Evolutionary conservation across 2,113 vertebrate genomes (phyloP), one percentile per base, ranked within the genome.

Genomic region (Cinclus cinclus): DNA sequence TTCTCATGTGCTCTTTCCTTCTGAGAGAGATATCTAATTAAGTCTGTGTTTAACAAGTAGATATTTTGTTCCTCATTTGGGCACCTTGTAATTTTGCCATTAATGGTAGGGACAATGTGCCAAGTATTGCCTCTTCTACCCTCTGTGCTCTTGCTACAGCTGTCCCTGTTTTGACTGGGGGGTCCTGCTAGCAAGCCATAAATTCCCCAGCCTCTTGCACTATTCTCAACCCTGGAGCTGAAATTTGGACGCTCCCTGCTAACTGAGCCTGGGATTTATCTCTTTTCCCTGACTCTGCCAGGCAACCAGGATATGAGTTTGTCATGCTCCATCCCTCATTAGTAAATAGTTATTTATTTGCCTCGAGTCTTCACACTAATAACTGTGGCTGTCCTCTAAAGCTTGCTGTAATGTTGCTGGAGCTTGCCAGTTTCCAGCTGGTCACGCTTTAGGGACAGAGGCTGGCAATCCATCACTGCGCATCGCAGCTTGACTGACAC

Each of bases 261-360:
- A 59, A 50, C 14, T 5, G 49, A 88, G 20, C 8, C 46, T 83
- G 35, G 56, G 47, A 92, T 81, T 60, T 87, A 53, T 87, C 33
- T 86, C 2, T 84, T 93, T 92, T 90, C 85, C 58, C 79, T 74
- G 56, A 42, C 60, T 86, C 59, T 79, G n/a, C 73, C 80, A 70
- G 55, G 71, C 82, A 96, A 63, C 71, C 59, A 56, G 80, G 39
- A 13, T 55, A 83, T 62, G 46, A 80, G 64, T 80, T 93, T 68
- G 52, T 90, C 76, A 56, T 13, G 46, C 85, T 92, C 64, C 60
- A 68, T 94, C 49, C 85, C 68, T 92, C 76, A 41, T 93, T 96
- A 94, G 76, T 49, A 92, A 95, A 93, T 24, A 90, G 56, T 60
- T 93, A 71, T 93, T 93, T 90, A 83, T 83, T 82, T 71, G 86